Evolutionary conservation across 2,113 vertebrate genomes (phyloP).

Genomic region (Lamprotornis superbus): DNA sequence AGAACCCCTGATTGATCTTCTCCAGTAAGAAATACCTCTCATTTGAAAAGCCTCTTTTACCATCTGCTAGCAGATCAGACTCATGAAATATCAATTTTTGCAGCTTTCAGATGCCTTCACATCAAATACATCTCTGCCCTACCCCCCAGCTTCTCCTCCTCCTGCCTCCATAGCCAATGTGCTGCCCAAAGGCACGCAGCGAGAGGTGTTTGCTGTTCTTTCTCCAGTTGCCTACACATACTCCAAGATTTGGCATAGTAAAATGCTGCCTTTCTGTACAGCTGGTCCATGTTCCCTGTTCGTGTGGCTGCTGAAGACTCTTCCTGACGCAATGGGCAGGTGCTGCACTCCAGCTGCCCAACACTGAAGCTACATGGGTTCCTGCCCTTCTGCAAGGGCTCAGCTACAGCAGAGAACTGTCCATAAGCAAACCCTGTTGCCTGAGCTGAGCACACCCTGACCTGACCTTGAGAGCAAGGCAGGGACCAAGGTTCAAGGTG

Average conservation of each 20-base stretch:
- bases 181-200: not conserved
- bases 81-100: not conserved
- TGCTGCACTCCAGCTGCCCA: not conserved
- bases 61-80: not conserved
- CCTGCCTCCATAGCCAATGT: rapidly evolving
- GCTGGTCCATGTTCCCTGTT: not conserved
- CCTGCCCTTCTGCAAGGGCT: not conserved
- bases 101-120: not conserved
- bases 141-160: not conserved
- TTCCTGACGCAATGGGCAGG: not conserved
- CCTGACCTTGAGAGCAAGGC: not conserved
- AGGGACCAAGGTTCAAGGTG: not conserved
- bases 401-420: not conserved
- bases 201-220: not conserved
- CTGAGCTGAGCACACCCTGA: rapidly evolving
- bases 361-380: not conserved
- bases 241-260: not conserved
- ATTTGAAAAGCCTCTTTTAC: not conserved
- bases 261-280: not conserved
- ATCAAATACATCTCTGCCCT: rapidly evolving
- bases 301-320: not conserved
- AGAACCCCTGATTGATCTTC: not conserved
- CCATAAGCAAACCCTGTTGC: rapidly evolving
- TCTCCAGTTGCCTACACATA: not conserved
- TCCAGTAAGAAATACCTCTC: not conserved